Conservation (phyloP, 2,113 vertebrate species). For the Brachypteracias leptosomus region DNA sequence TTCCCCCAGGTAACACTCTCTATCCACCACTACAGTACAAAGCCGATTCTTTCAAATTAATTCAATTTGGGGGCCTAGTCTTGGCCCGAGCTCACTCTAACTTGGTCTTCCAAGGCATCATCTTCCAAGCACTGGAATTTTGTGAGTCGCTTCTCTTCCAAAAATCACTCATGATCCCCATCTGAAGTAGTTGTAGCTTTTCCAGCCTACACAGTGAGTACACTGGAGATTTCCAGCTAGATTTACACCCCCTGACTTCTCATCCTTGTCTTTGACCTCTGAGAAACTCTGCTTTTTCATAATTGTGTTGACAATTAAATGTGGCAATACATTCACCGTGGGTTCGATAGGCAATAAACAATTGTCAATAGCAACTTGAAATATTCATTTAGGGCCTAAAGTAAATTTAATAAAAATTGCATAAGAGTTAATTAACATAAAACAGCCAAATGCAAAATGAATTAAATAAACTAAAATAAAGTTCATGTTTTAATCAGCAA, state of each 20-base stretch:
- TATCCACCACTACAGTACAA: not conserved
- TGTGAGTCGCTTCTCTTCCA: not conserved
- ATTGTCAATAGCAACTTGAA: conserved; percentile 46
- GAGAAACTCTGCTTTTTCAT: not conserved
- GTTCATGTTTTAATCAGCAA: conserved; percentile 68
- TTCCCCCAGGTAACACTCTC: not conserved
- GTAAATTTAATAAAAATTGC: conserved; percentile 63
- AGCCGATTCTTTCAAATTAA: not conserved
- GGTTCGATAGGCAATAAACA: not conserved
- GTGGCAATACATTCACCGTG: not conserved
- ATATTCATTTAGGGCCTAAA: conserved; percentile 47
- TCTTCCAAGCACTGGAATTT: not conserved
- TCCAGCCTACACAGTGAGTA: not conserved
- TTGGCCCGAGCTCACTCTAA: not conserved
- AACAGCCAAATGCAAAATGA: conserved; percentile 22
- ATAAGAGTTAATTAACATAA: conserved; percentile 59
- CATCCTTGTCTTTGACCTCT: not conserved
- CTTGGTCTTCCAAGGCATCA: not conserved
- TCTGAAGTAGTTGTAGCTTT: not conserved
- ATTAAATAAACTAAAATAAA: conserved; percentile 60
- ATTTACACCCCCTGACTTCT: not conserved
- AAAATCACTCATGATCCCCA: not conserved
- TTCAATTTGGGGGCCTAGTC: not conserved
- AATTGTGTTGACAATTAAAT: not conserved
- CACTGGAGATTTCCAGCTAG: not conserved